Evolutionary conservation across 2,888 invertebrate genomes (phyloP).

Genomic region (Heteropelma amictum): DNA sequence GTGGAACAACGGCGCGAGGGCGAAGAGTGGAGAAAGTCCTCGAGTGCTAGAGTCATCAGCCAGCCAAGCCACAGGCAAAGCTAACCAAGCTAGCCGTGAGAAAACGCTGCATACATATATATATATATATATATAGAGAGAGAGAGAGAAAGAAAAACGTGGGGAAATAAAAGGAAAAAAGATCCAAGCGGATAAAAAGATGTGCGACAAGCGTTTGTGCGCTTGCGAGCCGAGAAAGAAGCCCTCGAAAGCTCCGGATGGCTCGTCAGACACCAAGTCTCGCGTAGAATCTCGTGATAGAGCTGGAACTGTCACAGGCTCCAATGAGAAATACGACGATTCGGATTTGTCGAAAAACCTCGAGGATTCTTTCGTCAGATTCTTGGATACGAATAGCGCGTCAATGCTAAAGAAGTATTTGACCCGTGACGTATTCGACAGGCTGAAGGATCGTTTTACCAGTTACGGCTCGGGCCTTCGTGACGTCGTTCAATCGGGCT

Average conservation of each 20-base stretch:
- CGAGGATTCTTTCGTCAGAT: conserved; percentile 79
- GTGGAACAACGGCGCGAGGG: not conserved
- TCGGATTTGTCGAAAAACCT: conserved; percentile 76
- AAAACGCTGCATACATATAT: not conserved
- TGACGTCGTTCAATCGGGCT: conserved; percentile 84
- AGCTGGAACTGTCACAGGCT: not conserved
- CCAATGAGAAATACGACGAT: conserved; percentile 39
- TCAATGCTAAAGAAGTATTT: conserved; percentile 84
- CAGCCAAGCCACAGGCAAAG: conserved; percentile 39
- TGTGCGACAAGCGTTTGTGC: conserved; percentile 71
- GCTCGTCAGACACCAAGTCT: conserved; percentile 21
- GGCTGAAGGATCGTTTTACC: conserved; percentile 81
- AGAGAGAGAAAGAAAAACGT: conserved; percentile 1
- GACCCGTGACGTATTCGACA: conserved; percentile 76
- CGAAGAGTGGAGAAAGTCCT: conserved; percentile 17
- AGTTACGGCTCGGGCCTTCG: conserved; percentile 81
- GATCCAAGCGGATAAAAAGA: conserved; percentile 57
- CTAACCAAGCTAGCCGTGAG: conserved; percentile 10
- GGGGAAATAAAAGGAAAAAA: not conserved
- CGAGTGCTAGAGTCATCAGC: conserved; percentile 28
- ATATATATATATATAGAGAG: not conserved
- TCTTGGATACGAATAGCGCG: conserved; percentile 79
- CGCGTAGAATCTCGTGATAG: conserved; percentile 6
- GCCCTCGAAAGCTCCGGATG: conserved; percentile 35
- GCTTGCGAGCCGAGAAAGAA: conserved; percentile 63